Percentiles rank a stretch among this genome's conserved stretches.
These are phyloP conservation scores for Argyrosomus japonicus DNA, from an alignment of 2,113 vertebrate genomes.

Conservation along the genomic window DNA sequence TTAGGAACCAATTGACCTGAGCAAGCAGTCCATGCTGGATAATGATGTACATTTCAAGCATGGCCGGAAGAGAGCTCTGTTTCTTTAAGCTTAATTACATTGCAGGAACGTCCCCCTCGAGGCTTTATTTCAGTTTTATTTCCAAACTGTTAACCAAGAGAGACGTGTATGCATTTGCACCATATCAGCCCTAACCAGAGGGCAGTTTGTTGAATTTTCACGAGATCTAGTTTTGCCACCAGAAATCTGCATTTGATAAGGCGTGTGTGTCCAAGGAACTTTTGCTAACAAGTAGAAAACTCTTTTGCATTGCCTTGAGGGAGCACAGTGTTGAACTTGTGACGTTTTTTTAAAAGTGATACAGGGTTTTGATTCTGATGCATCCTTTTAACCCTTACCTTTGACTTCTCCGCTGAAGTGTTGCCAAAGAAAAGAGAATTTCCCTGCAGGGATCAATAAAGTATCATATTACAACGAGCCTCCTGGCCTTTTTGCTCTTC, in stretches of 20 bases:
- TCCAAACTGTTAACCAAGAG: constrained; percentile 31
- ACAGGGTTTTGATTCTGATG: background rate
- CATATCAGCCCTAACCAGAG: constrained; percentile 3
- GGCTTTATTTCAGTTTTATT: constrained; percentile 46
- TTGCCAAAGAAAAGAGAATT: constrained; percentile 27
- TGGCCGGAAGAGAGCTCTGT: constrained; percentile 21
- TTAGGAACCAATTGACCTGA: constrained; percentile 56
- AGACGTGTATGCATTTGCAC: constrained; percentile 30
- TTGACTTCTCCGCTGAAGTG: constrained; percentile 4
- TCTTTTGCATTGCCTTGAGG: background rate
- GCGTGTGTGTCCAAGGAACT: background rate
- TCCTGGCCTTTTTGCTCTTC: background rate
- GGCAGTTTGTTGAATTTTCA: background rate
- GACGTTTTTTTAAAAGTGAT: background rate
- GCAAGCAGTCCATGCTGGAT: constrained; percentile 51
- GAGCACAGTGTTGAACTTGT: background rate
- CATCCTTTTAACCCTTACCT: constrained; percentile 24
- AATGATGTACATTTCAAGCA: constrained; percentile 56
- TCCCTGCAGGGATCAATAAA: constrained; percentile 15
- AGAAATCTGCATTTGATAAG: constrained; percentile 23
- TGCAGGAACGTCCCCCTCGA: background rate
- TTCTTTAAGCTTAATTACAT: constrained; percentile 61
- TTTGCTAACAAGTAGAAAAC: constrained; percentile 6
- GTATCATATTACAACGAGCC: constrained; percentile 3
- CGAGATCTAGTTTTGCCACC: background rate